Percentiles rank a stretch among this genome's conserved stretches.
Evolutionary conservation across 2,797 vertebrate genomes (phyloP).

Genomic region (Rachycentron canadum): DNA sequence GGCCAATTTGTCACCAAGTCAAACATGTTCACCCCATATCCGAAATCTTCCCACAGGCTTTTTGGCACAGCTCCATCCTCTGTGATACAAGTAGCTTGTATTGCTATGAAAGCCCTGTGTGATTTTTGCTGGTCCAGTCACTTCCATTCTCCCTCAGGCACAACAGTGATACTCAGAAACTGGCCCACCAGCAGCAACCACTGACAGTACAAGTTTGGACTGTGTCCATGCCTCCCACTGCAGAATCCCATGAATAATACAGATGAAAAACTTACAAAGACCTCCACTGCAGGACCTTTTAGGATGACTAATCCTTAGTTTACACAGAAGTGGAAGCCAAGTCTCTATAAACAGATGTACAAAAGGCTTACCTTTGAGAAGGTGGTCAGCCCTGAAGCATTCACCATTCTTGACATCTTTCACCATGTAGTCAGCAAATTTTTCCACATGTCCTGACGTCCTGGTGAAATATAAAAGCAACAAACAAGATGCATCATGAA

Average conservation of each 20-base stretch:
- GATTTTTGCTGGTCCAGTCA: conserved; percentile 62
- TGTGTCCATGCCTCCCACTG: conserved; percentile 6
- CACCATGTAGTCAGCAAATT: conserved; percentile 99
- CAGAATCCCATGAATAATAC: conserved; percentile 41
- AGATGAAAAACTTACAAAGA: background rate
- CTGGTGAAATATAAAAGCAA: conserved; percentile 74
- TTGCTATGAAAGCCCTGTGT: conserved; percentile 53
- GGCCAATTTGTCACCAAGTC: background rate
- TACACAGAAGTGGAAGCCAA: background rate
- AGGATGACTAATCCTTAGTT: conserved; percentile 11
- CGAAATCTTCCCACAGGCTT: background rate
- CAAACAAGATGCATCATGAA: background rate
- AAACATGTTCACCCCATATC: conserved; percentile 8
- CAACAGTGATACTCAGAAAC: conserved; percentile 41
- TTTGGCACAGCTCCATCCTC: conserved; percentile 41
- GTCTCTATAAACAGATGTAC: background rate
- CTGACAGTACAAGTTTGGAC: conserved; percentile 21
- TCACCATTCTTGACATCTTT: conserved; percentile 99
- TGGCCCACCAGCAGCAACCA: conserved; percentile 23
- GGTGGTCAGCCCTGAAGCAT: conserved; percentile 98
- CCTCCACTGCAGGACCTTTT: conserved; percentile 13
- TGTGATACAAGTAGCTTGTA: conserved; percentile 28
- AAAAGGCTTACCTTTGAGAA: conserved; percentile 92
- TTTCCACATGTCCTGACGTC: conserved; percentile 98
- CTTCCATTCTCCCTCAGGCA: conserved; percentile 56